Base-by-base conservation (phyloP, 2,113 vertebrate genomes). In the Acinonyx jubatus region DNA sequence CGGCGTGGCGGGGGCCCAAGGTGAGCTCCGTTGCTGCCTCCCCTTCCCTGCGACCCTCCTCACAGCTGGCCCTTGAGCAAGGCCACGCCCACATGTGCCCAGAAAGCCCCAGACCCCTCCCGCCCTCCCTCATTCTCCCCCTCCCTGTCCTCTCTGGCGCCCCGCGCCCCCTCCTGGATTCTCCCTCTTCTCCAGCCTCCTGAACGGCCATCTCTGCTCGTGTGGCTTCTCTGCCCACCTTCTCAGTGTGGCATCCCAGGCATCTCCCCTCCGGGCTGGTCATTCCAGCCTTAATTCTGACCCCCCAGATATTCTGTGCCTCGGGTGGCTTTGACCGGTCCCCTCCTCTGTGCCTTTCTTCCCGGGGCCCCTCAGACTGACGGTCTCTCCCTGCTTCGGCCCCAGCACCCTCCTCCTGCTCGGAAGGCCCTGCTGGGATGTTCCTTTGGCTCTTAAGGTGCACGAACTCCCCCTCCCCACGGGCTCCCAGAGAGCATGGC, bases 1-100 rank as follows among this genome's bases (percentile, higher is more conserved):
- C 91, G 0, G 3, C 0, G 4, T 31, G 36, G 82, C 89, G 52
- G 85, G 38, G 45, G n/a, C 82, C 76, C 69, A 27, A 92, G 98
- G 99, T 99, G 89, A 98, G 97, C 95, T 83, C 0, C 2, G 0
- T 0, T 2, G 13, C 33, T 2, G 19, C 38, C 7, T 29, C 31
- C 78, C 7, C 1, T 3, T 7, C 36, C 27, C 29, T 7, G 5
- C 23, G 0, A 33, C 25, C 6, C 4, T 7, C 3, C 25, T 33
- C n/a, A 1, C 29, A 66, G 55, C 79, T 21, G n/a, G 7, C 5
- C 15, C 82, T 12, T 8, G 4, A 50, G 83, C 36, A 33, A 81
- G 4, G 5, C 12, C 16, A 13, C 52, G 9, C 50, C 57, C 8
- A 19, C 15, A 0, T 1, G 2, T 12, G 36, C 29, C 15, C 3